Conservation (phyloP, 2,888 invertebrate species). For the Leucophenga maculata region DNA sequence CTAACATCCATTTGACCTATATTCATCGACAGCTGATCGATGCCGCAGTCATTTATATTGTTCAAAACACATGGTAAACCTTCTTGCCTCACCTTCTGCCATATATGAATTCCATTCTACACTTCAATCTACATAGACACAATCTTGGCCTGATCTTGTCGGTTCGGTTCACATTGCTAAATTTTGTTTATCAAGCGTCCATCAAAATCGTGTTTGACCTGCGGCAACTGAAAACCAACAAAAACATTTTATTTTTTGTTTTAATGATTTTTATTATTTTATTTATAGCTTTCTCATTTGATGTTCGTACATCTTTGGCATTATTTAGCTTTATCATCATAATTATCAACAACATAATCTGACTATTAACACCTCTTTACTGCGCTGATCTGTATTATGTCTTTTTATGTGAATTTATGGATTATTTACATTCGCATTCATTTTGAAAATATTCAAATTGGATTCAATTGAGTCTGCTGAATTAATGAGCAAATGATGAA, state of each 20-base stretch:
- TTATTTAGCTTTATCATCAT: slow-evolving; percentile 45
- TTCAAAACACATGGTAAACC: not conserved
- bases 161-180: not conserved
- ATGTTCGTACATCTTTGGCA: slow-evolving; percentile 36
- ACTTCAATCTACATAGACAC: not conserved
- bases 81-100: not conserved
- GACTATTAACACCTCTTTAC: slow-evolving; percentile 52
- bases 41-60: slow-evolving; percentile 10
- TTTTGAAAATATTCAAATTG: slow-evolving; percentile 57
- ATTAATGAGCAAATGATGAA: slow-evolving; percentile 30
- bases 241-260: too few relatives aligned
- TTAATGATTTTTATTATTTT: too few relatives aligned
- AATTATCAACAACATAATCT: slow-evolving; percentile 55
- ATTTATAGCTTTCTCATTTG: slow-evolving; percentile 63
- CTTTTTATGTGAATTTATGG: slow-evolving; percentile 26
- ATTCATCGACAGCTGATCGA: not conserved
- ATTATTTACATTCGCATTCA: slow-evolving; percentile 52
- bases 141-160: slow-evolving; percentile 30
- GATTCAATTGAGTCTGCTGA: slow-evolving; percentile 58
- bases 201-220: slow-evolving; percentile 23
- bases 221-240: not conserved
- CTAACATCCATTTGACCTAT: slow-evolving; percentile 3
- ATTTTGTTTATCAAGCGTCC: slow-evolving; percentile 15
- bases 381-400: slow-evolving; percentile 10
- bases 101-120: not conserved